Evolutionary conservation across 2,888 invertebrate genomes (phyloP).

Genomic region (Galerucella nymphaeae): DNA sequence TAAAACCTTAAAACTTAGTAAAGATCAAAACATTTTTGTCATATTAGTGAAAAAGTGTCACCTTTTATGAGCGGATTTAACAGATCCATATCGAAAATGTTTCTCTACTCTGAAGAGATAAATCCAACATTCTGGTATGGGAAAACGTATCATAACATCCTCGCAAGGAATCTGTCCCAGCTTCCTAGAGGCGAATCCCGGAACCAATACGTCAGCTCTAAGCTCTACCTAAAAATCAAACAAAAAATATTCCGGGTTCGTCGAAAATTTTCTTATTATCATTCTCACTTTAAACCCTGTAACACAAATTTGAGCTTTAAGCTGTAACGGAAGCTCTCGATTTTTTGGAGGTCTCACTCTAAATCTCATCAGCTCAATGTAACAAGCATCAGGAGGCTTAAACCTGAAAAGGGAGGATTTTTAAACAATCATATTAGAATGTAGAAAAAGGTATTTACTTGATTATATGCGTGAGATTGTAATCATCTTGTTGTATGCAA

Average conservation of each 20-base stretch:
- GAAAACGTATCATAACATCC: constrained; percentile 95
- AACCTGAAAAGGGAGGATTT: constrained; percentile 71
- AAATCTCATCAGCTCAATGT: constrained; percentile 96
- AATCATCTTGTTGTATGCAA: constrained; percentile 92
- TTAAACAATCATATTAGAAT: not conserved
- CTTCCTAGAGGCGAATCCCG: constrained; percentile 95
- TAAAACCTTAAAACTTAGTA: not conserved
- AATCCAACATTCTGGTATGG: constrained; percentile 99
- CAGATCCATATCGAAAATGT: constrained; percentile 97
- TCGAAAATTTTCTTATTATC: not conserved
- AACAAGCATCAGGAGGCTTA: constrained; percentile 97
- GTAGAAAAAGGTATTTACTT: constrained; percentile 70
- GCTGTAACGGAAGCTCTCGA: constrained; percentile 94
- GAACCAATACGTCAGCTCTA: constrained; percentile 94
- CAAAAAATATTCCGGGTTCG: not conserved
- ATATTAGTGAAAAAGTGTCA: constrained; percentile 46
- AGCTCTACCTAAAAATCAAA: constrained; percentile 80
- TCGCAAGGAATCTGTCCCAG: constrained; percentile 97
- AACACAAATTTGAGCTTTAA: constrained; percentile 90
- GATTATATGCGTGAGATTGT: constrained; percentile 84
- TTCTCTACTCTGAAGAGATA: constrained; percentile 98
- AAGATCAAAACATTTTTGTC: too few species aligned
- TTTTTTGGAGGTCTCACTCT: constrained; percentile 94
- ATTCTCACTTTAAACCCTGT: constrained; percentile 80
- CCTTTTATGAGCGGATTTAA: constrained; percentile 89